Conservation (phyloP, 2,797 vertebrate genomes). For the Rhinogobio ventralis region DNA sequence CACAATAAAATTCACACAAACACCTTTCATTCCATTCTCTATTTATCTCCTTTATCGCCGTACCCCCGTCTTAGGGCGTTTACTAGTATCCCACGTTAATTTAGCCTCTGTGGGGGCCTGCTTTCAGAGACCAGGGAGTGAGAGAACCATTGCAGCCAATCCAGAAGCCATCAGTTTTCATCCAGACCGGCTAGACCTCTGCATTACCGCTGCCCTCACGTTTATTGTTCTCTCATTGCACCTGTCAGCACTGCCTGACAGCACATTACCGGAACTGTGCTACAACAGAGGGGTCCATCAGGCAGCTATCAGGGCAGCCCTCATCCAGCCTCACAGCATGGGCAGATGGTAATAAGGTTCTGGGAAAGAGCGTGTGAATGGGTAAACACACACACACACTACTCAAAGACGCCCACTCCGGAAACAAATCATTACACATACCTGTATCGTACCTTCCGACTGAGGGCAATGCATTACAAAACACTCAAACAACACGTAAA, state of each 20-base stretch:
- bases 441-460: not conserved
- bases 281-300: constrained; percentile 81
- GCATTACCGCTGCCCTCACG: constrained; percentile 82
- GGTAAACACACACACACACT: constrained; percentile 31
- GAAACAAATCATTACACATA: constrained; percentile 2
- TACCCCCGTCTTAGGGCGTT: constrained; percentile 35
- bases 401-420: constrained; percentile 23
- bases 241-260: constrained; percentile 79
- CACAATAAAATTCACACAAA: constrained; percentile 46
- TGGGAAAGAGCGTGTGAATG: constrained; percentile 15
- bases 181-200: constrained; percentile 82
- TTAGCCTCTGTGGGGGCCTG: constrained; percentile 81
- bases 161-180: constrained; percentile 89
- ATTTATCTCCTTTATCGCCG: constrained; percentile 16
- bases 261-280: constrained; percentile 58
- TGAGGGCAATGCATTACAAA: not conserved
- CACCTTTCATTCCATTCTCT: constrained; percentile 33
- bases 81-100: constrained; percentile 83
- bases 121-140: constrained; percentile 67
- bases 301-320: constrained; percentile 73
- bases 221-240: constrained; percentile 86
- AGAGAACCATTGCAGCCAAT: constrained; percentile 83
- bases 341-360: constrained; percentile 31
- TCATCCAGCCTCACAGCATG: constrained; percentile 33
- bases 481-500: constrained; percentile 55